Evolutionary conservation across 2,797 vertebrate species (phyloP), one percentile per base, ranked within the genome.

Genomic region (Peromyscus eremicus): DNA sequence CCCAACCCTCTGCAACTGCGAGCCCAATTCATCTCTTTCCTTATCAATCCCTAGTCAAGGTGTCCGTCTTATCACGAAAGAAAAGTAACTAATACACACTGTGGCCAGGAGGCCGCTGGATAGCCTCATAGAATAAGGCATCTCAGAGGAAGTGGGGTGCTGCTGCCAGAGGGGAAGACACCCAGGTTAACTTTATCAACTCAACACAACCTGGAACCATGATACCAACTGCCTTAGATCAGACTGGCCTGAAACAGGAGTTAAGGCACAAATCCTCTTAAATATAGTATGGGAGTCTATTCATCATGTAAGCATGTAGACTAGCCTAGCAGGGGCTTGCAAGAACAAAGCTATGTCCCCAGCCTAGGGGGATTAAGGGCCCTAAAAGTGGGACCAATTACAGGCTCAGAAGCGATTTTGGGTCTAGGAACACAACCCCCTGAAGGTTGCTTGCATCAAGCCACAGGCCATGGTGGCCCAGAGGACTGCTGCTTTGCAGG

Each of bases 261-360:
- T 11, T 40, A 3, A 84, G n/a, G 17, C 13, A 60, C 79, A 62
- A 27, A 60, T 27, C 12, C 10, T 19, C 32, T 57, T 57, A 55
- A n/a, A 80, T 34, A 71, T n/a, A 70, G 11, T 21, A 64, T 64
- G 60, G 19, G 62, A 34, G 62, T 68, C 60, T 29, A 62, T 29
- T 34, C 29, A 25, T 14, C 46, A 7, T 19, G 0, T 2, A 2
- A 27, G 43, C 4, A 40, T 13, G 1, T 0, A 0, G 43, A 13
- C 27, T 13, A 5, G 70, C 4, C 2, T 3, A 27, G 29, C 34
- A 40, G 52, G 32, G 27, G 13, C 64, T 37, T 16, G 14, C 37
- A 46, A 16, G n/a, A 32, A 37, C 0, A 29, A 0, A 0, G 62
- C 40, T 25, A 3, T 21, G 8, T 17, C 2, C 23, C 52, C 40